Conservation (phyloP, 2,113 vertebrate species). For the Oceanites oceanicus region DNA sequence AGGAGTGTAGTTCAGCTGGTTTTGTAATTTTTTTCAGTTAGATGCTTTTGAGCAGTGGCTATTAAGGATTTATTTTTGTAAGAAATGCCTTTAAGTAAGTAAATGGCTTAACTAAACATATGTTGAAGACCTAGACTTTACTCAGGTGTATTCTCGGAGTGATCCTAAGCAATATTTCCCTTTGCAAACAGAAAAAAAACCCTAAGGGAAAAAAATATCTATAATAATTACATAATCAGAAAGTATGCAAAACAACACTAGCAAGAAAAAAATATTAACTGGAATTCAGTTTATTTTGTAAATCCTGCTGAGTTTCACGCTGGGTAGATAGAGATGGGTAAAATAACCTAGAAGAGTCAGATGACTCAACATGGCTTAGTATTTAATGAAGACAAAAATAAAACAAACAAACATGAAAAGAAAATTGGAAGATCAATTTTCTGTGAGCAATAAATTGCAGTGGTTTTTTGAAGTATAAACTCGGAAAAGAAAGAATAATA, state of each 20-base stretch:
- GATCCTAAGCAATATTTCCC: not conserved
- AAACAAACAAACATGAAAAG: not conserved
- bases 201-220: not conserved
- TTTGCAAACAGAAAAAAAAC: not conserved
- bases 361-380: not conserved
- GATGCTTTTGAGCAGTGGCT: not conserved
- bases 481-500: not conserved
- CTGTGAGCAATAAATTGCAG: not conserved
- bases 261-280: not conserved
- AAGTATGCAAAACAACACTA: not conserved
- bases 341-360: not conserved
- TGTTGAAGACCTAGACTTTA: not conserved
- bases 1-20: not conserved
- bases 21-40: not conserved
- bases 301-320: not conserved
- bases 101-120: not conserved
- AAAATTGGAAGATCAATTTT: not conserved
- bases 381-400: not conserved
- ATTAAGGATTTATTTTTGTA: not conserved
- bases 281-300: not conserved
- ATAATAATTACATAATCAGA: not conserved
- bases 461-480: not conserved
- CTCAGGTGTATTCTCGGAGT: not conserved
- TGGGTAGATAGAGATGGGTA: not conserved
- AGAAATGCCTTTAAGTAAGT: not conserved